These are phyloP conservation scores for Halocynthia roretzi DNA, from an alignment of 23 tunicate species.

Conservation along the genomic window DNA sequence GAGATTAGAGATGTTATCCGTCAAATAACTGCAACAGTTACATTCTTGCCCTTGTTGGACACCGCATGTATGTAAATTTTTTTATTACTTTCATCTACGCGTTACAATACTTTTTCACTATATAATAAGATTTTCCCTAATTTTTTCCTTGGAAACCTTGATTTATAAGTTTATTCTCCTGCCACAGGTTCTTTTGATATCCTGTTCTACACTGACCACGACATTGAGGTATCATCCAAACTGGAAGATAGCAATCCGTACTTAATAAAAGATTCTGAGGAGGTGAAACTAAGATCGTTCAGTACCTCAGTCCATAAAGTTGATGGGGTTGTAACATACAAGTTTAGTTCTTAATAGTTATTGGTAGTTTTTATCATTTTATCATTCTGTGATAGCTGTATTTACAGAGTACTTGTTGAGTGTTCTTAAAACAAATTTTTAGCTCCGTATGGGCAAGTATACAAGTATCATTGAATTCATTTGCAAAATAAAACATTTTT, in stretches of 20 bases:
- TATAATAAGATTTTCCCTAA: neutral
- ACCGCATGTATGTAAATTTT: constrained; percentile 47
- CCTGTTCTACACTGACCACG: constrained; percentile 65
- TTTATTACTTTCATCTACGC: neutral
- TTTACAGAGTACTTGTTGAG: too few relatives aligned
- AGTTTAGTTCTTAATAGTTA: constrained; percentile 23
- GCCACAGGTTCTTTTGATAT: constrained; percentile 73
- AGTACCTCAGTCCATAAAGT: constrained; percentile 83
- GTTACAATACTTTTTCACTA: neutral
- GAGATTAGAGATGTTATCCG: constrained; percentile 84
- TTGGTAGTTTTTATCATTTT: too few relatives aligned
- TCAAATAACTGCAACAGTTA: constrained; percentile 92
- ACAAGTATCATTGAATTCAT: too few relatives aligned
- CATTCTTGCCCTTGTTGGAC: constrained; percentile 86
- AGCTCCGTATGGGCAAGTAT: too few relatives aligned
- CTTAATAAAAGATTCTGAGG: constrained; percentile 64
- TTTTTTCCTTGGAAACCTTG: neutral
- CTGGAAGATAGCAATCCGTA: constrained; percentile 80
- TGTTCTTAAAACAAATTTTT: too few relatives aligned
- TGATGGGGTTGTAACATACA: constrained; percentile 89
- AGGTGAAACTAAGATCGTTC: constrained; percentile 80
- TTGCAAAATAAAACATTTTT: too few relatives aligned
- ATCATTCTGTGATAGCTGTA: too few relatives aligned
- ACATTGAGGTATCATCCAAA: constrained; percentile 54
- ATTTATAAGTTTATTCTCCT: neutral